Conservation (phyloP, 2,113 vertebrate species). For the Athene cunicularia region DNA sequence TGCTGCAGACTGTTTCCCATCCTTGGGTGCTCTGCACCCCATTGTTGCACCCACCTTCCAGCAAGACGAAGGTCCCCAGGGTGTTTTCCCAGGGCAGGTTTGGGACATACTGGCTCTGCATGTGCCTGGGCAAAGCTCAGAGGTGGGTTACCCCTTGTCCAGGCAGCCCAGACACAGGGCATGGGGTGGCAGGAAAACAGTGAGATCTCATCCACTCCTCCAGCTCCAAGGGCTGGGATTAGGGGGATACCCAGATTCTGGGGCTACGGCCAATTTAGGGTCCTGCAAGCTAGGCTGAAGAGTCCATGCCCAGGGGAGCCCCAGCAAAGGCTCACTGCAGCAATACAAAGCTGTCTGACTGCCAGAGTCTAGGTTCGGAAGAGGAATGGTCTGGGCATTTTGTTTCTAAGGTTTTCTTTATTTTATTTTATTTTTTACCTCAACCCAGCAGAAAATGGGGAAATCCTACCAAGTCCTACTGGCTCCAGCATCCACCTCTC, state of each 20-base stretch:
- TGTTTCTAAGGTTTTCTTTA: not conserved
- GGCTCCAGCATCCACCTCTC: not conserved
- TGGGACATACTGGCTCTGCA: not conserved
- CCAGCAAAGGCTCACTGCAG: not conserved
- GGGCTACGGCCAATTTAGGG: not conserved
- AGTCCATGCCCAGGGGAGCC: not conserved
- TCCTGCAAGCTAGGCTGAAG: not conserved
- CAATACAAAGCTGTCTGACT: rapidly evolving
- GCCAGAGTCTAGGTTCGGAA: not conserved
- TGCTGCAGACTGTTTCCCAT: not conserved
- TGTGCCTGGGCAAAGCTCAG: not conserved
- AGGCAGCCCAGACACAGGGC: not conserved
- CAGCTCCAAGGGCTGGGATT: not conserved
- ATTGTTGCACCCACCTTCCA: not conserved
- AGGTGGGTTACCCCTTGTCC: not conserved
- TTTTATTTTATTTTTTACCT: not conserved
- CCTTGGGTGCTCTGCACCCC: not conserved
- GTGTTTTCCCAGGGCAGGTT: not conserved
- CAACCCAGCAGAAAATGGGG: not conserved
- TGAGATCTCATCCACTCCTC: not conserved
- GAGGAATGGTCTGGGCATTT: not conserved
- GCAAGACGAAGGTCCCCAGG: rapidly evolving
- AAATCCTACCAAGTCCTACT: not conserved
- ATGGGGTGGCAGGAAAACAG: not conserved
- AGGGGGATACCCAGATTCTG: not conserved